Conservation (phyloP, 2,113 vertebrate genomes). For the Microtus oregoni region DNA sequence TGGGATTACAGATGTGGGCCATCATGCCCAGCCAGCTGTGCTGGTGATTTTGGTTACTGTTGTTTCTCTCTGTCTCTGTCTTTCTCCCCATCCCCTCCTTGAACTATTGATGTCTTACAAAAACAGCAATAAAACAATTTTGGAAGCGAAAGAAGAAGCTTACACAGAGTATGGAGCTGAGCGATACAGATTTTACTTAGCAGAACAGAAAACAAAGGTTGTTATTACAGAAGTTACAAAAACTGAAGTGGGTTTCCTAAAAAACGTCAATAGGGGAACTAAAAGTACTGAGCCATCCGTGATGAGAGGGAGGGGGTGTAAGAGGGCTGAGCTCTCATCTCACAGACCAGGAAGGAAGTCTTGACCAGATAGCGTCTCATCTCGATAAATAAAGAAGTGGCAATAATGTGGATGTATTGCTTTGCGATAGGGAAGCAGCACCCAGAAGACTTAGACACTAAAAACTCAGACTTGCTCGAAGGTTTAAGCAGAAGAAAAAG, state of each 20-base stretch:
- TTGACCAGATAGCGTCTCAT: slow-evolving; percentile 59
- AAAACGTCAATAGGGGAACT: slow-evolving; percentile 67
- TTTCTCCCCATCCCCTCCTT: background rate
- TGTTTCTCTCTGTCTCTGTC: background rate
- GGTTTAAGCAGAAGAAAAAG: background rate
- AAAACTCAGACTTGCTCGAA: background rate
- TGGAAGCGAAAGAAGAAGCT: background rate
- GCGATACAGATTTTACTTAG: background rate
- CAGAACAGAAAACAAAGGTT: slow-evolving; percentile 1
- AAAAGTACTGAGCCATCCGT: slow-evolving; percentile 20
- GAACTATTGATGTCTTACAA: background rate
- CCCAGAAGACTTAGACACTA: background rate
- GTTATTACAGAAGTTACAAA: slow-evolving; percentile 56
- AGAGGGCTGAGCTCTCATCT: background rate
- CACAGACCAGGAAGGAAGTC: slow-evolving; percentile 73
- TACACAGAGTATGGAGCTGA: background rate
- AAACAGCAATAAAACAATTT: slow-evolving; percentile 22
- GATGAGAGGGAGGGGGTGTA: background rate
- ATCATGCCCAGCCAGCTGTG: background rate
- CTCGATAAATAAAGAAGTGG: slow-evolving; percentile 51
- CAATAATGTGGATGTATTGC: slow-evolving; percentile 23
- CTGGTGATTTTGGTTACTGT: background rate
- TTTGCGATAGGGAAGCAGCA: slow-evolving; percentile 57
- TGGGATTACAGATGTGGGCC: no score
- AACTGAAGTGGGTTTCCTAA: slow-evolving; percentile 36